phyloP scores from a whole-genome alignment of 2,888 invertebrate species.

The Euzetes globulus region DNA sequence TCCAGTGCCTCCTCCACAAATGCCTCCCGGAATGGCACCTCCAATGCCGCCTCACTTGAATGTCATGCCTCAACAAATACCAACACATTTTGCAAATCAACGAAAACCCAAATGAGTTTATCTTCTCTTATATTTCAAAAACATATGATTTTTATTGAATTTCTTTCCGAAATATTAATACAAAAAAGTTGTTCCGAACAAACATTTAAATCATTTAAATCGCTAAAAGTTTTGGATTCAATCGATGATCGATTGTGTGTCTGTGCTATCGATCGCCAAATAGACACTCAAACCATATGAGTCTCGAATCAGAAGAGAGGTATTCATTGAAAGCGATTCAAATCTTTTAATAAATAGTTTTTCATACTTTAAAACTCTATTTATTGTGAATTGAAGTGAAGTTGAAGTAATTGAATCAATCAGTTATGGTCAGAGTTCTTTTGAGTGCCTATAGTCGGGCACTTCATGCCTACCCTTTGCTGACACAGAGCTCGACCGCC shows the following conservation, averaged over 20 bases:
- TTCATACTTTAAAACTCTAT: not conserved
- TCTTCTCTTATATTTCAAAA: not conserved
- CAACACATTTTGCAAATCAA: constrained; percentile 15
- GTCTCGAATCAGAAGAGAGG: no score
- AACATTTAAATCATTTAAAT: not conserved
- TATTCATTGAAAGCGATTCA: no score
- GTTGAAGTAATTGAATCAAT: not conserved
- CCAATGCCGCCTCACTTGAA: not conserved
- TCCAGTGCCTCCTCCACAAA: constrained; percentile 23
- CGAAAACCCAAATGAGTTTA: constrained; percentile 1
- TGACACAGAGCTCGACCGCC: constrained; percentile 30
- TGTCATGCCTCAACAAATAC: constrained; percentile 5
- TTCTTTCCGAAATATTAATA: no score
- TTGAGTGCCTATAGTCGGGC: constrained; percentile 18
- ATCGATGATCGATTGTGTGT: not conserved
- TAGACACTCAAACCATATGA: not conserved
- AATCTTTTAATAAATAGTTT: no score
- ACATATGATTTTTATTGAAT: not conserved
- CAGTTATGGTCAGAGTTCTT: constrained; percentile 15
- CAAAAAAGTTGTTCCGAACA: not conserved
- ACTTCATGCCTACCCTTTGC: constrained; percentile 21
- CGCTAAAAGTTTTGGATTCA: not conserved
- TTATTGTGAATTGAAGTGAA: not conserved
- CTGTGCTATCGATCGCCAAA: not conserved
- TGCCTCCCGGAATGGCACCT: not conserved